A percentile compares a stretch with the other conserved stretches of the same genome.
Evolutionary conservation across 92 coral and sea anemone species (phyloP).

Genomic region (Pocillopora meandrina): DNA sequence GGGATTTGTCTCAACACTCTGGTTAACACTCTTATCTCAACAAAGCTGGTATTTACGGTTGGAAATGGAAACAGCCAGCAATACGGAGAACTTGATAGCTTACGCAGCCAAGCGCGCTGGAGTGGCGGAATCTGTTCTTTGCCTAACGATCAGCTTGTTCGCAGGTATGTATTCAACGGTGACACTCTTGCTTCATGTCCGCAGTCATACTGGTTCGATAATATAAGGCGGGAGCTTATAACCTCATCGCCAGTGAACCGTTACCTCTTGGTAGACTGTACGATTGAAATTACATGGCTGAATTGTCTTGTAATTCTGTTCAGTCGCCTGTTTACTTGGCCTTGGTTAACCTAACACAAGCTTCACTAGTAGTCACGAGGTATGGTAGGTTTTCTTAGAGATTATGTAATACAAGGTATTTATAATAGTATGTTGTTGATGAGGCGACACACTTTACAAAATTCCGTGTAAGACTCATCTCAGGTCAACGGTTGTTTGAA

Average conservation of each 20-base stretch:
- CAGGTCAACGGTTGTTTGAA: too few species aligned
- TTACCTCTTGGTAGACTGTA: too few species aligned
- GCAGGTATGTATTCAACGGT: constrained; percentile 57
- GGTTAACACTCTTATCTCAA: not conserved
- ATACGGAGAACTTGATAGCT: constrained; percentile 43
- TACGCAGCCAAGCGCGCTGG: constrained; percentile 68
- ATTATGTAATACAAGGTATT: too few species aligned
- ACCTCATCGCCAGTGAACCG: not conserved
- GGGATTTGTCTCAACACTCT: too few species aligned
- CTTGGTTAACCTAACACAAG: not conserved
- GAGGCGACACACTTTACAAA: too few species aligned
- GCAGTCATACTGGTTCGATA: not conserved
- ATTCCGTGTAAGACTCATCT: too few species aligned
- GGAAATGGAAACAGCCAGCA: constrained; percentile 6
- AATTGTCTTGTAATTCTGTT: not conserved
- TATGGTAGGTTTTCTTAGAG: too few species aligned
- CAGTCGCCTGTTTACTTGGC: not conserved
- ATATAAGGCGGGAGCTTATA: not conserved
- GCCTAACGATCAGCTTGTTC: constrained; percentile 71
- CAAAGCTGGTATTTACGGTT: not conserved
- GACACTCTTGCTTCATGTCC: not conserved
- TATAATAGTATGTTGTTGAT: too few species aligned
- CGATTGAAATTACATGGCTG: not conserved
- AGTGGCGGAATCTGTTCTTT: constrained; percentile 75
- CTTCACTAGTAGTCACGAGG: too few species aligned